These are phyloP conservation scores for Lytechinus pictus DNA, from an alignment of 35 echinoderm and acorn worm genomes.

Conservation along the genomic window DNA sequence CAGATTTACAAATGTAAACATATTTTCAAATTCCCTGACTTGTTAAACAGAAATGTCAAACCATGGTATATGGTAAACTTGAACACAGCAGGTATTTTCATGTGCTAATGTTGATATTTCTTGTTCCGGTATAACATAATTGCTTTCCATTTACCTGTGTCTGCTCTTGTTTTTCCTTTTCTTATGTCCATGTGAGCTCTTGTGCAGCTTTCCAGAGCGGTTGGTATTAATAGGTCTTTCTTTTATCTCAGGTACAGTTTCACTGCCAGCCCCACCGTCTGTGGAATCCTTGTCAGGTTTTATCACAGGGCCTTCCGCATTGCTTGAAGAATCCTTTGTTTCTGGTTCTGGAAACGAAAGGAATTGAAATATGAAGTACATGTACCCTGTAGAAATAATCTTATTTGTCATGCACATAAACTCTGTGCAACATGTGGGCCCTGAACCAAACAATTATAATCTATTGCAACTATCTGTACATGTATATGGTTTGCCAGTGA, in stretches of 20 bases:
- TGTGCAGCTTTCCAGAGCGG: conserved; percentile 70
- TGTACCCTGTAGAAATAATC: no score
- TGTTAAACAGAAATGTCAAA: no score
- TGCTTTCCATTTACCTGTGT: conserved; percentile 67
- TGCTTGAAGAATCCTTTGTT: conserved; percentile 54
- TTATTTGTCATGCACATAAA: no score
- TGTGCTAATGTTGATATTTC: background rate
- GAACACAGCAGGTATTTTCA: no score
- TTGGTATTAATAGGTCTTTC: conserved; percentile 48
- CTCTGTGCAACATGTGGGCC: no score
- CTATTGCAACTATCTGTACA: no score
- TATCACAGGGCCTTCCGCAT: conserved; percentile 54
- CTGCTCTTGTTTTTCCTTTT: conserved; percentile 98
- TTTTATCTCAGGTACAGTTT: conserved; percentile 45
- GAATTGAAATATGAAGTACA: background rate
- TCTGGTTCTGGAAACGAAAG: conserved; percentile 48
- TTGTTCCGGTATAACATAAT: background rate
- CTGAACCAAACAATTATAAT: no score
- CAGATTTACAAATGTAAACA: no score
- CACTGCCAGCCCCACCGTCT: conserved; percentile 26
- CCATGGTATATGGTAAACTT: no score
- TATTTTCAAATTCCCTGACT: no score
- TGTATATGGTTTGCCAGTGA: no score
- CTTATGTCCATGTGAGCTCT: conserved; percentile 85
- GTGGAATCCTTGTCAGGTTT: conserved; percentile 72